These are phyloP conservation scores for Lasaia peninsularis DNA, from an alignment of 1,140 invertebrate genomes.

Conservation along the genomic window DNA sequence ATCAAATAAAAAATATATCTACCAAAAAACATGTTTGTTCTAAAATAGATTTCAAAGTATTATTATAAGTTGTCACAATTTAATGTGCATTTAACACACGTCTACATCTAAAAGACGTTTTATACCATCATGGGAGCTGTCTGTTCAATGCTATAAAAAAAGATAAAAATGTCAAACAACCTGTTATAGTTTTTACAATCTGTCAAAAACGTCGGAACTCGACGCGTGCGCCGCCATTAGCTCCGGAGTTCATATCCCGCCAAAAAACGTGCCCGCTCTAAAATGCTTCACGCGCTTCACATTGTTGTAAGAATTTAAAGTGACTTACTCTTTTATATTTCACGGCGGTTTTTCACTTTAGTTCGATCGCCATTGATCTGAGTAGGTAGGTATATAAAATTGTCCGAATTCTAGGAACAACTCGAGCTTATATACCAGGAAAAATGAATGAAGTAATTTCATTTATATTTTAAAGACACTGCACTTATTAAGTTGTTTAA, in stretches of 20 bases:
- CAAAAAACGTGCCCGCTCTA: conserved; percentile 55
- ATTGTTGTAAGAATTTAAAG: conserved; percentile 34
- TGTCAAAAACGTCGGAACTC: conserved; percentile 39
- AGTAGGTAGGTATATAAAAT: no score
- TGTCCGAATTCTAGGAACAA: no score
- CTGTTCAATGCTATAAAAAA: not conserved
- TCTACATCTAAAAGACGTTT: no score
- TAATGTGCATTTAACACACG: no score
- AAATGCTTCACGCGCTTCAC: conserved; percentile 47
- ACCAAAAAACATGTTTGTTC: no score
- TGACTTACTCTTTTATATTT: conserved; percentile 2
- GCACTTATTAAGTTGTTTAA: no score
- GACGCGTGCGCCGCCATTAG: conserved; percentile 67
- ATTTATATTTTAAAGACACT: no score
- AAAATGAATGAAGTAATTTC: no score
- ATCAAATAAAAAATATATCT: no score
- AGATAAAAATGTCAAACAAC: conserved; percentile 45
- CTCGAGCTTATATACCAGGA: no score
- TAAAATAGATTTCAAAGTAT: no score
- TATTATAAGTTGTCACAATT: no score
- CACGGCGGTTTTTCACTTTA: not conserved
- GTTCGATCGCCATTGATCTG: not conserved
- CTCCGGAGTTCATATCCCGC: conserved; percentile 42
- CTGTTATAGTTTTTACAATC: conserved; percentile 32
- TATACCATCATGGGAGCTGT: not conserved